Base-by-base conservation (phyloP, 2,113 vertebrate species). In the Tautogolabrus adspersus region DNA sequence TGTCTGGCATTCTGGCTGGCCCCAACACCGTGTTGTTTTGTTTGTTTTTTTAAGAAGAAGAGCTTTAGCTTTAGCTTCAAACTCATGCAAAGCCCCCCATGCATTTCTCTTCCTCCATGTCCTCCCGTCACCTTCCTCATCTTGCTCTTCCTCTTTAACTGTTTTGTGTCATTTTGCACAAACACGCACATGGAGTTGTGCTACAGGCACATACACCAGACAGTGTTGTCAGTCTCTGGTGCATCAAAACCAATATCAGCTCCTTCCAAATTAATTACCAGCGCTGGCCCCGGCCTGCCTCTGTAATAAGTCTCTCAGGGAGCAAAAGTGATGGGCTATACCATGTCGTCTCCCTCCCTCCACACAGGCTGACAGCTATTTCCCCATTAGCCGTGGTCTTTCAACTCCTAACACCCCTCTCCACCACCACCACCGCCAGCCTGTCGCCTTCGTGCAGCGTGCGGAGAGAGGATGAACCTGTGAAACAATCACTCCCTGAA, bases 201-300 rank as follows among this genome's bases (percentile, higher is more conserved):
- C 21, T 12, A 13, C 23, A 84, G 93, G 3, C 85, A 51, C 68
- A 79, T 91, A 84, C 79, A 82, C 6, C 75, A 86, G 75, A 83
- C 8, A 30, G 83, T 62, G 56, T 81, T 60, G 64, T 82, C 82
- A 84, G 67, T 94, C 92, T 94, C 85, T 55, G 83, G 79, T 87
- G 89, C 90, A 94, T 92, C 82, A 94, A 94, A 94, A 93, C 93
- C 91, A 94, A 87, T 92, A 94, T 94, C 90, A 93, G 83, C 80
- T 84, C 91, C 71, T 90, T 81, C 86, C 86, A 91, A 92, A 94
- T 95, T 94, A 93, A 95, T 95, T 92, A 90, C 84, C 87, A 89
- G 76, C 51, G 88, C 91, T 90, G 77, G 56, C 46, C 91, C 90
- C 81, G 88, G 83, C 88, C 91, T 89, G 92, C 87, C 89, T 93